Evolutionary conservation across 2,888 invertebrate species (phyloP).

Genomic region (Tetragonula carbonaria): DNA sequence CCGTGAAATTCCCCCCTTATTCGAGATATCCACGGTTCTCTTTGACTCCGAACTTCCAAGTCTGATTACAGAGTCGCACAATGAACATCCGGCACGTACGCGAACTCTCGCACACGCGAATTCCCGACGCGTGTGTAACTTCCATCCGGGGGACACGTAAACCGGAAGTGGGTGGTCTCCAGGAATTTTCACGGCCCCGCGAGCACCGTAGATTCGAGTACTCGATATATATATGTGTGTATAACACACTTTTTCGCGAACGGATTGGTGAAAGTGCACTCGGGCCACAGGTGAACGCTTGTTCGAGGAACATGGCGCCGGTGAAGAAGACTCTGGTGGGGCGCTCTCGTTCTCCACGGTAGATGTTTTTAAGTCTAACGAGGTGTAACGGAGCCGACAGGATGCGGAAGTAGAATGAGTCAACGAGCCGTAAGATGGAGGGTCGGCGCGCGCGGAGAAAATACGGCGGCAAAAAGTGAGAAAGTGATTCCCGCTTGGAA

Average conservation of each 20-base stretch:
- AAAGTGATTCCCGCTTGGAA: conserved; percentile 40
- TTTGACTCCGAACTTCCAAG: conserved; percentile 21
- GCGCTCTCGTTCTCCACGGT: conserved; percentile 29
- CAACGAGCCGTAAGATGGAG: conserved; percentile 63
- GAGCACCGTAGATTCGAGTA: background rate
- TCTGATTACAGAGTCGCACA: conserved; percentile 41
- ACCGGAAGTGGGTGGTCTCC: too few relatives aligned
- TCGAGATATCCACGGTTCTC: conserved; percentile 26
- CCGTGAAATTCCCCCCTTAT: conserved; percentile 27
- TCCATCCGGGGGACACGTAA: too few relatives aligned
- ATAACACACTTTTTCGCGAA: background rate
- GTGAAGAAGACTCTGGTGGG: background rate
- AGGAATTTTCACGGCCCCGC: background rate
- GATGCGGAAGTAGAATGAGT: conserved; percentile 54
- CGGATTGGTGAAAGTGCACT: background rate
- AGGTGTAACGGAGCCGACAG: conserved; percentile 62
- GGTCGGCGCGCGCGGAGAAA: conserved; percentile 49
- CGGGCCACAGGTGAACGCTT: background rate
- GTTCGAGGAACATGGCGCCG: background rate
- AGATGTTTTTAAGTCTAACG: conserved; percentile 64
- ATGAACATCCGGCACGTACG: conserved; percentile 12
- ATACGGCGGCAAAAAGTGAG: conserved; percentile 28
- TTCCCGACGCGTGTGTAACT: background rate
- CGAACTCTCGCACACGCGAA: background rate
- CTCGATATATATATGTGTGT: background rate